These are phyloP conservation scores for Pygoscelis adeliae DNA, from an alignment of 2,113 vertebrate genomes.

Conservation along the genomic window DNA sequence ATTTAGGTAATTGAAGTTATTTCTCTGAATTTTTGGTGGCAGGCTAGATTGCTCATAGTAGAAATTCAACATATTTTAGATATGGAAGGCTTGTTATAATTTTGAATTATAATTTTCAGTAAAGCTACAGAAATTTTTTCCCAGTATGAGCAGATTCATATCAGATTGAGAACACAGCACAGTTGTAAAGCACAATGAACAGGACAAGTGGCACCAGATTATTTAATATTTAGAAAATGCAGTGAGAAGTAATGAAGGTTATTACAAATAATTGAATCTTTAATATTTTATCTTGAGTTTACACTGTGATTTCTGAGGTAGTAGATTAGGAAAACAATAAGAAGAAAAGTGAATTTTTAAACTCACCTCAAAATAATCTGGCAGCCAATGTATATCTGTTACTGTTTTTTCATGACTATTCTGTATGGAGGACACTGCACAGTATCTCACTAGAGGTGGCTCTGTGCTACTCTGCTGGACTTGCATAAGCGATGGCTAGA, in stretches of 20 bases:
- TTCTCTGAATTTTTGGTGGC: background rate
- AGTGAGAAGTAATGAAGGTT: background rate
- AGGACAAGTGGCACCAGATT: background rate
- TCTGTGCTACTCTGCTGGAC: conserved; percentile 60
- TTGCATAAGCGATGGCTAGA: conserved; percentile 57
- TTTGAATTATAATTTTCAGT: background rate
- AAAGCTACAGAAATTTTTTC: background rate
- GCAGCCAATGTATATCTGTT: conserved; percentile 90
- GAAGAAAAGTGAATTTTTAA: background rate
- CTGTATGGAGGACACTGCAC: conserved; percentile 80
- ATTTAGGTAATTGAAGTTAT: background rate
- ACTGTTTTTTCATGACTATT: conserved; percentile 80
- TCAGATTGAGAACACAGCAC: background rate
- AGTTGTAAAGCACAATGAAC: background rate
- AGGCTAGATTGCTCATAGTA: background rate
- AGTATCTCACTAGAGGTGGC: conserved; percentile 72
- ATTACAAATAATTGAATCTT: background rate
- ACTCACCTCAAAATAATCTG: conserved; percentile 82
- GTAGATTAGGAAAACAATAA: background rate
- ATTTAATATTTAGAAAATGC: background rate
- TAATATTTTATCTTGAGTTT: background rate
- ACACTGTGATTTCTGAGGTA: background rate
- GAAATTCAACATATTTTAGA: background rate
- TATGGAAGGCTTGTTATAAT: background rate
- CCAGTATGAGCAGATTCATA: background rate